Percentiles rank a stretch among this genome's conserved stretches.
Evolutionary conservation across 2,888 invertebrate species (phyloP).

Genomic region (Torymus auratus): DNA sequence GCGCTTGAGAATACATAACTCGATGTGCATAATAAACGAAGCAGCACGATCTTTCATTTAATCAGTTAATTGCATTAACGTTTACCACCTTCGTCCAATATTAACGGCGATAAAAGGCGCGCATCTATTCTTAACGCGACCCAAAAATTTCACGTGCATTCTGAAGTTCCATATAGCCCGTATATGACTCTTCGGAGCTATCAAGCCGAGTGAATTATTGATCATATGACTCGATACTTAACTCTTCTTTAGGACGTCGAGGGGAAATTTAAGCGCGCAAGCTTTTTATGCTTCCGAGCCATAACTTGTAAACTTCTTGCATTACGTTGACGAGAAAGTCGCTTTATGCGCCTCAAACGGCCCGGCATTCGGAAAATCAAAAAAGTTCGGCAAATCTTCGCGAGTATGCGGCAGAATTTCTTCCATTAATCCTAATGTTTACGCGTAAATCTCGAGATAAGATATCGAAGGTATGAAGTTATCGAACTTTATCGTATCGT

Average conservation of each 20-base stretch:
- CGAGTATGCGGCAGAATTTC: slow-evolving; percentile 21
- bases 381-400: slow-evolving; percentile 22
- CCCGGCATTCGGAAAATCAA: slow-evolving; percentile 31
- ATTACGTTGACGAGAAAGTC: slow-evolving; percentile 40
- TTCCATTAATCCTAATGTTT: slow-evolving; percentile 20
- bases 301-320: slow-evolving; percentile 41
- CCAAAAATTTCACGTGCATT: slow-evolving; percentile 12
- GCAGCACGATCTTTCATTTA: no score
- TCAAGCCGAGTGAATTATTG: neutral
- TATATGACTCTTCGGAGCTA: neutral
- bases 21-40: no score
- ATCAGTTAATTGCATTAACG: neutral
- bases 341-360: slow-evolving; percentile 11
- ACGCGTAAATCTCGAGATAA: no score
- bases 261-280: slow-evolving; percentile 24
- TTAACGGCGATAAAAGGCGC: neutral
- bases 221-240: slow-evolving; percentile 24
- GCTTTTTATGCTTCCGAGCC: slow-evolving; percentile 21
- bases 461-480: no score
- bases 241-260: slow-evolving; percentile 8
- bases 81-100: neutral
- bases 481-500: no score
- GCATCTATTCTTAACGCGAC: neutral
- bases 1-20: no score
- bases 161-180: neutral